These are phyloP conservation scores for Macrotrachela quadricornifera DNA, from an alignment of 1,140 invertebrate species.

Conservation along the genomic window DNA sequence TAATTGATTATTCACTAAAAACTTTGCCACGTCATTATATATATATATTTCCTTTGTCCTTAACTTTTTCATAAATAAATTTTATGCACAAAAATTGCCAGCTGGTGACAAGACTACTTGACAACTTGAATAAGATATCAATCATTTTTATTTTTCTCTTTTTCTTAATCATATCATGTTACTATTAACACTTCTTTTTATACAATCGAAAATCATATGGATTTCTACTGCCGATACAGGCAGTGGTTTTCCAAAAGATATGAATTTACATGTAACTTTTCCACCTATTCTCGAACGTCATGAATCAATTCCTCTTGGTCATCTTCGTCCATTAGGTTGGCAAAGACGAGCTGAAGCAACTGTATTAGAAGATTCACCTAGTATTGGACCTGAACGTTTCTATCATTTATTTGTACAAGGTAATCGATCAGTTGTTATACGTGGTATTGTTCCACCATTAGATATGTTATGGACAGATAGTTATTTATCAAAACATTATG, in stretches of 20 bases:
- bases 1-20: no score
- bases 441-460: background rate
- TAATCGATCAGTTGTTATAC: background rate
- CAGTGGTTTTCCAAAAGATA: constrained; percentile 4
- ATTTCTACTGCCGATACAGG: no score
- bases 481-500: background rate
- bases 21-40: no score
- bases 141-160: no score
- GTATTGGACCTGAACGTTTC: background rate
- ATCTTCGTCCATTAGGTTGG: constrained; percentile 8
- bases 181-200: no score
- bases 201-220: no score
- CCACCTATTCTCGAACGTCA: background rate
- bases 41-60: no score
- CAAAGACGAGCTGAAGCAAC: constrained; percentile 4
- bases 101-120: no score
- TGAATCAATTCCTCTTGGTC: constrained; percentile 2
- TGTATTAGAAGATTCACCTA: background rate
- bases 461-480: background rate
- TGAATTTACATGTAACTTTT: constrained; percentile 5
- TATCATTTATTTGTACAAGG: background rate
- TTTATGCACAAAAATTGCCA: no score
- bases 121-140: no score
- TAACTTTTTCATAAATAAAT: no score
- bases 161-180: no score